Conservation (phyloP, 1,140 invertebrate species). For the Heliothis subflexa region DNA sequence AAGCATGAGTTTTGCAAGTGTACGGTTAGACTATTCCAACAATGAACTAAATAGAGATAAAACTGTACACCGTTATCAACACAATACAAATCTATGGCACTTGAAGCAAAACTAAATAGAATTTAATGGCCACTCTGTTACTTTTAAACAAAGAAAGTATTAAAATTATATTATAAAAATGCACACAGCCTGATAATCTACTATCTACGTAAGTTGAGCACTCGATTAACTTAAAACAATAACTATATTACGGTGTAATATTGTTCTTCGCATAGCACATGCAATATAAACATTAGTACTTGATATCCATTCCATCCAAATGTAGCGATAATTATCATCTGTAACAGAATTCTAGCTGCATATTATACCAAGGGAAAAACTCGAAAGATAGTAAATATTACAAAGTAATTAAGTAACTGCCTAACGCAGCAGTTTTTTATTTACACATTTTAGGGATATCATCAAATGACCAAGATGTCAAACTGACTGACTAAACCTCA, state of each 20-base stretch:
- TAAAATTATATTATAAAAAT: slow-evolving; percentile 5
- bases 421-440: too few species aligned
- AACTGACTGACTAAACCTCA: too few species aligned
- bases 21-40: neutral
- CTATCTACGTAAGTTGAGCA: neutral
- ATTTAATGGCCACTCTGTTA: slow-evolving; percentile 15
- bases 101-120: slow-evolving; percentile 31
- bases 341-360: neutral
- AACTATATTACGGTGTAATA: neutral
- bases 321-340: neutral
- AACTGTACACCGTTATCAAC: neutral
- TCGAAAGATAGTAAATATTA: too few species aligned
- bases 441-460: too few species aligned
- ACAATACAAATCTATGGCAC: neutral
- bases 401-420: too few species aligned
- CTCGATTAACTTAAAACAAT: slow-evolving; percentile 34
- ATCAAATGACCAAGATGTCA: too few species aligned
- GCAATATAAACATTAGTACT: neutral
- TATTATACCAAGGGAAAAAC: too few species aligned
- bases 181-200: neutral
- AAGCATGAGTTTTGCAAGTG: too few species aligned
- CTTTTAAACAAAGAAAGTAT: slow-evolving; percentile 34
- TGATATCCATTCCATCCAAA: neutral
- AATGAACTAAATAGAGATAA: neutral
- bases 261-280: neutral